phyloP scores from a whole-genome alignment of 2,113 vertebrate genomes.

The Poeciliopsis prolifica region DNA sequence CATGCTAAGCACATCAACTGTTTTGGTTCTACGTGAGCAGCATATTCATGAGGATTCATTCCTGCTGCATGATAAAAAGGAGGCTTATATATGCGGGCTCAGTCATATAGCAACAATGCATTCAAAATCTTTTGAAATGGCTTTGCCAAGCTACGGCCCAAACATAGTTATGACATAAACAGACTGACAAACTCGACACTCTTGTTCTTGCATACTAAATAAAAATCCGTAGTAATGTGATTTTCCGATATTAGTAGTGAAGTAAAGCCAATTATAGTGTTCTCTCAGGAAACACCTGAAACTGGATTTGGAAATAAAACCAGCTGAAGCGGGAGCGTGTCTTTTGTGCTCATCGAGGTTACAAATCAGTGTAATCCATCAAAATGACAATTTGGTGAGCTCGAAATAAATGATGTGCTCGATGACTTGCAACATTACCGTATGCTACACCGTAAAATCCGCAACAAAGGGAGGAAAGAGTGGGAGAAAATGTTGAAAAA shows the following conservation, averaged over 20 bases:
- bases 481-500: not conserved
- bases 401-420: not conserved
- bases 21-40: constrained; percentile 57
- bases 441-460: not conserved
- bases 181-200: not conserved
- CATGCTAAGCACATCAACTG: constrained; percentile 60
- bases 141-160: not conserved
- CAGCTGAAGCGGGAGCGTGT: constrained; percentile 2
- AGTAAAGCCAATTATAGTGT: not conserved
- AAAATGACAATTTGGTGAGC: constrained; percentile 10
- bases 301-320: constrained; percentile 8
- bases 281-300: constrained; percentile 1
- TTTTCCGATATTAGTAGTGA: not conserved
- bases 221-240: not conserved
- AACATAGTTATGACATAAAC: constrained; percentile 1
- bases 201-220: not conserved
- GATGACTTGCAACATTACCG: constrained; percentile 10
- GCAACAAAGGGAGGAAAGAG: not conserved
- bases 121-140: constrained; percentile 6
- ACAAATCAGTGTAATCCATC: constrained; percentile 16
- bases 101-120: constrained; percentile 5
- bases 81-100: constrained; percentile 10
- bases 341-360: constrained; percentile 13
- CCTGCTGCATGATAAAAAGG: constrained; percentile 49
- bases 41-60: constrained; percentile 50